Percentiles rank a stretch among this genome's conserved stretches.
phyloP scores from a whole-genome alignment of 2,888 invertebrate species.

The Dicroscelio sp. region DNA sequence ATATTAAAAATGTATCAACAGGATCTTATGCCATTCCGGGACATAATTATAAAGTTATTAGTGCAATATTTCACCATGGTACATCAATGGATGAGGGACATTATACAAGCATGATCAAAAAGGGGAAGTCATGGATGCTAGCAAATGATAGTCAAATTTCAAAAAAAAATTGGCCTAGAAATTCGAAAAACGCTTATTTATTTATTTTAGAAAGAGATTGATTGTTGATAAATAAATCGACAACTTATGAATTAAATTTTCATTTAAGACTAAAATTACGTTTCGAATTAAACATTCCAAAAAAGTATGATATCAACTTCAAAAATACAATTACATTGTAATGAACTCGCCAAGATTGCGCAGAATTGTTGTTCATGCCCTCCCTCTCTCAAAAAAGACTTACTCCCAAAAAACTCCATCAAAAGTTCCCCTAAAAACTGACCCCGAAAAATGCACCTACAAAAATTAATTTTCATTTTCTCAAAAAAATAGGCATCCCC shows the following conservation, averaged over 20 bases:
- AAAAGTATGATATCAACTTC: neutral
- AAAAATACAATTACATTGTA: neutral
- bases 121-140: neutral
- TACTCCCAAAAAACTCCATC: too few species aligned
- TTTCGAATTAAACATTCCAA: neutral
- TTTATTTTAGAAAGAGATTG: neutral
- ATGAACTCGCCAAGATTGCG: neutral
- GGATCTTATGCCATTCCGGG: neutral
- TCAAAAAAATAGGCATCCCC: too few species aligned
- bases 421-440: too few species aligned
- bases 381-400: too few species aligned
- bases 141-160: neutral
- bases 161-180: neutral
- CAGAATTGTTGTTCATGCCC: too few species aligned
- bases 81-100: neutral
- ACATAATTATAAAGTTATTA: neutral
- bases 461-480: too few species aligned
- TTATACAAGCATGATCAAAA: conserved; percentile 2
- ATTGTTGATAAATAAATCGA: neutral
- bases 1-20: conserved; percentile 13
- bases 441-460: too few species aligned
- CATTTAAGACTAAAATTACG: neutral
- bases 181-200: conserved; percentile 9
- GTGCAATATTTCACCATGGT: conserved; percentile 20
- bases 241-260: neutral